Evolutionary conservation across 2,113 vertebrate species (phyloP).

Genomic region (Macquaria ambigua): DNA sequence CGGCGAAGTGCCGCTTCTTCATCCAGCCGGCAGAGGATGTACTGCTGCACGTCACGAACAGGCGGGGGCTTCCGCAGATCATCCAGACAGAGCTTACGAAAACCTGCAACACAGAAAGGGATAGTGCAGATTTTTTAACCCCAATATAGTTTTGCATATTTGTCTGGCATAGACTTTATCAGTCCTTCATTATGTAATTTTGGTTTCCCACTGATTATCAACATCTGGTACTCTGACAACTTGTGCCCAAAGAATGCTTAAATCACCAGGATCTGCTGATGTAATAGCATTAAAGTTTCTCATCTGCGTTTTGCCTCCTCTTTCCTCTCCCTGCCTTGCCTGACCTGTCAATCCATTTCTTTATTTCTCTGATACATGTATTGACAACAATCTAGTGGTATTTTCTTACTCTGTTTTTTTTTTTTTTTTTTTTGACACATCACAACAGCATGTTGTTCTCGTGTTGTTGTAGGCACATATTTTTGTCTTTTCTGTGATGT

Average conservation of each 20-base stretch:
- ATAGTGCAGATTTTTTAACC: background rate
- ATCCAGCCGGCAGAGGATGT: constrained; percentile 87
- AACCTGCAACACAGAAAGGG: constrained; percentile 77
- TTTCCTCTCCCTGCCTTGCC: background rate
- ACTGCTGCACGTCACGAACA: constrained; percentile 87
- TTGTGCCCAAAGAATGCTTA: background rate
- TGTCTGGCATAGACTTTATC: background rate
- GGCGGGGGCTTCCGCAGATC: constrained; percentile 85
- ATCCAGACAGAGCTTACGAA: constrained; percentile 85
- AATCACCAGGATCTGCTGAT: background rate
- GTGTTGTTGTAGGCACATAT: background rate
- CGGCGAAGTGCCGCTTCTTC: constrained; percentile 81
- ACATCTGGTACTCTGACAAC: background rate
- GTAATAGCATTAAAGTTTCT: too few relatives aligned
- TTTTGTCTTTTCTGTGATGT: too few relatives aligned
- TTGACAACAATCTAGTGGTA: background rate
- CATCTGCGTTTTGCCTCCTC: too few relatives aligned
- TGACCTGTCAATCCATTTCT: background rate
- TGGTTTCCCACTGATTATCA: background rate
- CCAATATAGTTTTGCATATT: background rate
- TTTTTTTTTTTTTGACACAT: background rate
- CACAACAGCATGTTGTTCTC: background rate
- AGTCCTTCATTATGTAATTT: background rate
- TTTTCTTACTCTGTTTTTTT: background rate
- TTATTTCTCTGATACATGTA: background rate